phyloP scores from a whole-genome alignment of 2,113 vertebrate species.

The Lipophrys pholis region DNA sequence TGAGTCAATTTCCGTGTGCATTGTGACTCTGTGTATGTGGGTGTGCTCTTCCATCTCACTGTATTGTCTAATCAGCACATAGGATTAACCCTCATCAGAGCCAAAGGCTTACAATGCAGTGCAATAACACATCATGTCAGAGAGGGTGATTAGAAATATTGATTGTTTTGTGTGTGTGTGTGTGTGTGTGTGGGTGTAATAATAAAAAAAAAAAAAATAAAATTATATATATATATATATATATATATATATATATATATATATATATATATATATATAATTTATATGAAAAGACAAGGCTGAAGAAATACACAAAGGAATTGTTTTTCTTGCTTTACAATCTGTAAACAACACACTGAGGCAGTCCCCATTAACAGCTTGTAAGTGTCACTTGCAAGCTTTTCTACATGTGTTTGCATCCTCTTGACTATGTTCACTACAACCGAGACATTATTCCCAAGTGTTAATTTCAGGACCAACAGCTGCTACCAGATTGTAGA shows the following conservation, averaged over 20 bases:
- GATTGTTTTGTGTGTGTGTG: not conserved
- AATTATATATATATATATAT: too few relatives aligned
- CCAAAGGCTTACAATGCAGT: slow-evolving; percentile 17
- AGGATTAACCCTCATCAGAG: slow-evolving; percentile 39
- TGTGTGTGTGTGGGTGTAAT: not conserved
- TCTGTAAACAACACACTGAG: slow-evolving; percentile 32
- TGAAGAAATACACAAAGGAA: slow-evolving; percentile 2
- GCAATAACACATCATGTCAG: slow-evolving; percentile 21
- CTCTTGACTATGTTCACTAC: slow-evolving; percentile 26
- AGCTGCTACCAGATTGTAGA: slow-evolving; percentile 12
- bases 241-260: too few relatives aligned
- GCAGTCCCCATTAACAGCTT: slow-evolving; percentile 35
- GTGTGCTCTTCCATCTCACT: slow-evolving; percentile 3
- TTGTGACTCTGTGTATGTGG: not conserved
- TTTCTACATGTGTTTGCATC: slow-evolving; percentile 18
- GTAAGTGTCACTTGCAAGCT: slow-evolving; percentile 36
- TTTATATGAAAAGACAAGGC: too few relatives aligned
- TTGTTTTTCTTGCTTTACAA: slow-evolving; percentile 21
- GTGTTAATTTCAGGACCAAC: slow-evolving; percentile 25
- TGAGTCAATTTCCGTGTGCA: slow-evolving; percentile 29
- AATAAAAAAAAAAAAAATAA: too few relatives aligned
- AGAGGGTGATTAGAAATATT: slow-evolving; percentile 28
- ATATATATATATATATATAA: too few relatives aligned
- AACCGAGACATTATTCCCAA: slow-evolving; percentile 30
- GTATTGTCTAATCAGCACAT: slow-evolving; percentile 52